Percentiles rank a stretch among this genome's conserved stretches.
These are phyloP conservation scores for Redunca redunca DNA, from an alignment of 2,113 vertebrate species.

Conservation along the genomic window DNA sequence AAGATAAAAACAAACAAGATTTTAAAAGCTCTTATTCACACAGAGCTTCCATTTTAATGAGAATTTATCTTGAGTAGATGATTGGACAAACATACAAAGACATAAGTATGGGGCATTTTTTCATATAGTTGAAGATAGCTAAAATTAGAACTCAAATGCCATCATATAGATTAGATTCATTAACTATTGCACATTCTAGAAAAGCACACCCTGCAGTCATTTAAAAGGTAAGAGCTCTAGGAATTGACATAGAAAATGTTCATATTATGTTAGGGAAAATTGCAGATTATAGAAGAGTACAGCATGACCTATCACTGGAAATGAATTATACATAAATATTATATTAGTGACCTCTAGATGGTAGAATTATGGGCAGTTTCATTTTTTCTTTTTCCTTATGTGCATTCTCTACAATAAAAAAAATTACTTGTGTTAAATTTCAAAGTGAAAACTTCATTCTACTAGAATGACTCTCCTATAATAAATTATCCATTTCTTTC, in stretches of 20 bases:
- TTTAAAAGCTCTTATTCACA: neutral
- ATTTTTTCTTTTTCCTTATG: neutral
- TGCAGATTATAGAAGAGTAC: neutral
- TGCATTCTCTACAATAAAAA: constrained; percentile 3
- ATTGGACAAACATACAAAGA: neutral
- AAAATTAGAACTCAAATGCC: neutral
- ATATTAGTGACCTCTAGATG: neutral
- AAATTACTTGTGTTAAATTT: constrained; percentile 12
- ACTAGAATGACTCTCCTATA: neutral
- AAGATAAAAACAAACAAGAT: neutral
- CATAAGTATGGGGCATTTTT: neutral
- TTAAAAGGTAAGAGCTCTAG: neutral
- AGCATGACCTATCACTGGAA: neutral
- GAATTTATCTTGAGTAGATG: neutral
- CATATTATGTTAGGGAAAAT: neutral
- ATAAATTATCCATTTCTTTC: neutral
- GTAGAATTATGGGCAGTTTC: neutral
- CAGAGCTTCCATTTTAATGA: neutral
- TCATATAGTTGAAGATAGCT: neutral
- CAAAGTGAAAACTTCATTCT: neutral
- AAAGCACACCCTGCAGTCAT: neutral
- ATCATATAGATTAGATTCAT: neutral
- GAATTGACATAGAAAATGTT: neutral
- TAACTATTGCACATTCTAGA: neutral
- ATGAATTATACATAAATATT: neutral